Evolutionary conservation across 2,888 invertebrate species (phyloP), one percentile per base, ranked within the genome.

Genomic region (Girardia tigrina): DNA sequence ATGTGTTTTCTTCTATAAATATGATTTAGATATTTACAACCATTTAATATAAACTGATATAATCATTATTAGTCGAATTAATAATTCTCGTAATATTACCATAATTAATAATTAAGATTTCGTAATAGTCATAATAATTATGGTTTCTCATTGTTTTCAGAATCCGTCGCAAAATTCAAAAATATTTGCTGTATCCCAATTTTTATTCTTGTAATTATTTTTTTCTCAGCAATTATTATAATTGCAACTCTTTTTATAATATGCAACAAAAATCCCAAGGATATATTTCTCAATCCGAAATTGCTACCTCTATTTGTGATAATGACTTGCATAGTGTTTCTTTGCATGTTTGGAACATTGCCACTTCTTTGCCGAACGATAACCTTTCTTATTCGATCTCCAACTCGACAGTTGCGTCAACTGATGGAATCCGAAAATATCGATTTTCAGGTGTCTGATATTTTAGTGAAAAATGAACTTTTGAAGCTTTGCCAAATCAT

Each of bases 171-270:
- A 2, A 28, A 28, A 27, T 71, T 71, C 71, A 71, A 71, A 29
- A 27, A 29, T 23, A 29, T 71, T 23, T 71, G 71, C 71, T 71
- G 71, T 28, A 71, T 71, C 4, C 71, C 71, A 27, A 71, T 28
- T 28, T 71, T 71, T 28, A 28, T 71, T 26, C 71, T 71, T 27
- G 71, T 71, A 6, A 27, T 71, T 28, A 29, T 71, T n/a, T 27
- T 71, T 71, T 71, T 71, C n/a, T 28, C 28, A 16, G 71, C 71
- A 6, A 27, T 71, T 28, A 27, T 71, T 20, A 71, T 71, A 6
- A 71, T 28, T 71, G 28, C 28, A 71, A 71, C 71, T 6, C 14
- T 71, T 6, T 28, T 71, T 23, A 27, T n/a, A 6, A 29, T 71
- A 27, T 71, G 27, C 26, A 29, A 71, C 14, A 28, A 27, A 26